A percentile compares a stretch with the other conserved stretches of the same genome.
phyloP scores from a whole-genome alignment of 2,797 vertebrate genomes.

The Basileuterus tristriatus region DNA sequence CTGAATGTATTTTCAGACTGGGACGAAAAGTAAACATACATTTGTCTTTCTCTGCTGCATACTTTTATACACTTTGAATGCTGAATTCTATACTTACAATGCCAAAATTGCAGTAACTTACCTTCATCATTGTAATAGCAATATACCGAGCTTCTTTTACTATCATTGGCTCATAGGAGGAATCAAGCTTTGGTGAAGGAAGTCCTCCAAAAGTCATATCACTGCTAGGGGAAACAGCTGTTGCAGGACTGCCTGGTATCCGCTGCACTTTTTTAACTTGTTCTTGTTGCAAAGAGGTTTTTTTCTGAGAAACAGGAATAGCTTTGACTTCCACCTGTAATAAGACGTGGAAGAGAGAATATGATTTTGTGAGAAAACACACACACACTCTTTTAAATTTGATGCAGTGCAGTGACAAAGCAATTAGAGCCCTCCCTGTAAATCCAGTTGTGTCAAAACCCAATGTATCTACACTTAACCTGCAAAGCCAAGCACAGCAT shows the following conservation, averaged over 20 bases:
- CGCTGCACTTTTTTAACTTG: slow-evolving; percentile 89
- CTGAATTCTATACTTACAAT: background rate
- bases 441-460: background rate
- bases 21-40: accelerated
- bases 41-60: background rate
- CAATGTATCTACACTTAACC: background rate
- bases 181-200: slow-evolving; percentile 93
- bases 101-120: slow-evolving; percentile 56
- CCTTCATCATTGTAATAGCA: slow-evolving; percentile 99
- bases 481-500: background rate
- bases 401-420: background rate
- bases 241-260: slow-evolving; percentile 85
- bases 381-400: background rate
- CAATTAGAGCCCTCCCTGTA: background rate
- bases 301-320: slow-evolving; percentile 97
- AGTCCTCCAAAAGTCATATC: slow-evolving; percentile 95
- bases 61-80: background rate
- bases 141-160: slow-evolving; percentile 98
- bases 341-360: background rate
- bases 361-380: background rate
- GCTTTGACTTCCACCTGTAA: slow-evolving; percentile 97
- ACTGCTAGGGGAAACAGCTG: slow-evolving; percentile 76
- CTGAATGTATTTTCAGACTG: background rate
- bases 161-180: slow-evolving; percentile 98
- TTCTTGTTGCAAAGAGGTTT: slow-evolving; percentile 90